Base-by-base conservation (phyloP, 2,888 invertebrate species). In the Archips xylosteana region DNA sequence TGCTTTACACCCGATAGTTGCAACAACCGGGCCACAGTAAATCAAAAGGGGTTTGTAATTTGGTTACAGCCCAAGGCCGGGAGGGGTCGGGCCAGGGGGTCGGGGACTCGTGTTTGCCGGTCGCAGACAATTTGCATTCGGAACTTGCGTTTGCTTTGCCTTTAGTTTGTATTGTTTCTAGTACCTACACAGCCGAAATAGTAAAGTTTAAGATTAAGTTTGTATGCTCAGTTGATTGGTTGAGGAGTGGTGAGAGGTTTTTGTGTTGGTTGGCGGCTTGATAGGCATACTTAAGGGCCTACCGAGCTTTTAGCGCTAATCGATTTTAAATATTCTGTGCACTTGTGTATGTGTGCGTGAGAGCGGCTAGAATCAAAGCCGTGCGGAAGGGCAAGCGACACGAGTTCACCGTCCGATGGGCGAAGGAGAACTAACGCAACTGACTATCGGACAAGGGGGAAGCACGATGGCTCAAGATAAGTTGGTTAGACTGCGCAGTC, bases 121-220 rank as follows among this genome's bases (percentile, higher is more conserved):
- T 51, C 63, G 59, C 59, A 59, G 68, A 73, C 68, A 73, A 73
- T 73, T 74, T 74, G 70, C 74, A 74, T 70, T 74, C 60, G 60
- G 60, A 39, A 49, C 73, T 23, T 61, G 66, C 67, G 72, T 70
- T 74, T 74, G 65, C 65, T 74, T 65, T 69, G 69, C 59, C 54
- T 32, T 12, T 23, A 70, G 74, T 74, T 74, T 70, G 69, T 74
- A 61, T 73, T 73, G 73, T 73, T 69, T 64, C 73, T 64, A 68
- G 67, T 72, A 67, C 23, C 23, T 23, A 23, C 59, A 39, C 15
- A 57, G 61, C 45, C 71, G 36, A 54, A 62, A 73, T 61, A 62
- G 59, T n/a, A n/a, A 39, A 73, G 73, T 73, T 72, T 59, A 69
- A 69, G 73, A 69, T 60, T 68, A 60, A 49, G 39, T 54, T 64